Percentiles rank a stretch among this genome's conserved stretches.
These are phyloP conservation scores for Channa argus DNA, from an alignment of 2,113 vertebrate species.

Conservation along the genomic window DNA sequence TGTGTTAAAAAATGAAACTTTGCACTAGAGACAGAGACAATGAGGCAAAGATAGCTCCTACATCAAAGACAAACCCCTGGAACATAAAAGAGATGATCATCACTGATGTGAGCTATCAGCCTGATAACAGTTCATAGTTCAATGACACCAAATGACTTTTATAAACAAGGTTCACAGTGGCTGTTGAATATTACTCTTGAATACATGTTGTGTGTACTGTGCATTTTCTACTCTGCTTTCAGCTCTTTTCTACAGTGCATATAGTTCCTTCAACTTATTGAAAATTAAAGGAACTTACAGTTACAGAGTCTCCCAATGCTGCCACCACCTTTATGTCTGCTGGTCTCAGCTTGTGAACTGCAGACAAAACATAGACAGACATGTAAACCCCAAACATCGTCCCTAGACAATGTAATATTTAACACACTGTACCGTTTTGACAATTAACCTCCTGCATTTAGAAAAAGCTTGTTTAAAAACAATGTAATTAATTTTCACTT, in stretches of 20 bases:
- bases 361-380: slow-evolving; percentile 9
- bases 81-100: slow-evolving; percentile 22
- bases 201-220: background rate
- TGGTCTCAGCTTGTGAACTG: slow-evolving; percentile 88
- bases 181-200: background rate
- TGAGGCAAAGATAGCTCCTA: background rate
- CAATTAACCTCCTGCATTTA: too few relatives aligned
- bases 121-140: slow-evolving; percentile 55
- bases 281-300: slow-evolving; percentile 80
- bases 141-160: slow-evolving; percentile 22
- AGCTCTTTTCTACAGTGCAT: background rate
- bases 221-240: background rate
- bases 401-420: background rate
- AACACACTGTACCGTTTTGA: background rate
- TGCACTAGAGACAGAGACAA: background rate
- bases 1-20: background rate
- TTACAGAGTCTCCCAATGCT: slow-evolving; percentile 90
- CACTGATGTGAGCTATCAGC: background rate
- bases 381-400: background rate
- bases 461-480: too few relatives aligned
- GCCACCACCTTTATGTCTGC: slow-evolving; percentile 89
- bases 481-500: background rate
- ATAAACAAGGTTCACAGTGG: background rate
- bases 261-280: background rate
- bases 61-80: slow-evolving; percentile 7